Conservation (phyloP, 2,113 vertebrate genomes). For the Poecile atricapillus region DNA sequence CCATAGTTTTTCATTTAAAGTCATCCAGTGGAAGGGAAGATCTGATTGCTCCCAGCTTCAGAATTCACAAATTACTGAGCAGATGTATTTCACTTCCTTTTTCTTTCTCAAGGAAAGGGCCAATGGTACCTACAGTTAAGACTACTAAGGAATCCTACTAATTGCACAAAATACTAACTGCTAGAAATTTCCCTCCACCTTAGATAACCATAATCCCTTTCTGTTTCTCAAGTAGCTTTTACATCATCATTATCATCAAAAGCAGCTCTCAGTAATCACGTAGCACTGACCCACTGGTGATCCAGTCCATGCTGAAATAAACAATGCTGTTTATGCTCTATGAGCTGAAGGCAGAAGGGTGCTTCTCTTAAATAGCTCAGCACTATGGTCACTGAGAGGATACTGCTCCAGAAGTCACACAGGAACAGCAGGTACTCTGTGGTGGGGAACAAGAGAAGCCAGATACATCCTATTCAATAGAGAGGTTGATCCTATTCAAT, state of each 20-base stretch:
- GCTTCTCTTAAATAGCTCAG: background rate
- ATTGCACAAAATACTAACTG: background rate
- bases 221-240: background rate
- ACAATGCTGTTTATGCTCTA: background rate
- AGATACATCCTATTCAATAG: background rate
- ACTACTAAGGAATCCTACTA: background rate
- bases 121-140: background rate
- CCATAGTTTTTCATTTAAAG: background rate
- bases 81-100: background rate
- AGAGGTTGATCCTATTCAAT: background rate
- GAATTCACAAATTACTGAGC: background rate
- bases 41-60: background rate
- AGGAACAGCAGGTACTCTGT: background rate
- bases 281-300: rapidly evolving
- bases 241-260: background rate
- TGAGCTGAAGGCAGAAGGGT: background rate
- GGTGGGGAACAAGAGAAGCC: background rate
- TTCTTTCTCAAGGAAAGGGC: background rate
- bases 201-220: background rate
- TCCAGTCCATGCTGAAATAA: background rate
- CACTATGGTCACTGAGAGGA: background rate
- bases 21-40: background rate
- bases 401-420: background rate
- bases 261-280: background rate
- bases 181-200: background rate